Evolutionary conservation across 2,113 vertebrate genomes (phyloP).

Genomic region (Illadopsis cleaveri): DNA sequence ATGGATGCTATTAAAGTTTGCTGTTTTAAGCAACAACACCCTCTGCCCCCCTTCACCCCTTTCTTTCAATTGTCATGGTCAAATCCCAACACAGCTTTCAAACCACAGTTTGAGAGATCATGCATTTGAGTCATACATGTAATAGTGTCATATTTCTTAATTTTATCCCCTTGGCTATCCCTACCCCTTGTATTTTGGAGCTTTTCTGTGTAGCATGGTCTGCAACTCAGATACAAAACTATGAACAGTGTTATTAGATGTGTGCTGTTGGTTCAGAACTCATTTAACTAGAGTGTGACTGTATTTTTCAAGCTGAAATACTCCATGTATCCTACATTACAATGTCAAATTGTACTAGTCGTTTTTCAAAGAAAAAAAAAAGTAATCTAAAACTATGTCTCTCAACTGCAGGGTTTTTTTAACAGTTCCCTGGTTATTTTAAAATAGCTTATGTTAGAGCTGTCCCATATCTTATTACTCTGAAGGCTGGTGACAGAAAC

Average conservation of each 20-base stretch:
- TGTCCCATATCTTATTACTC: background rate
- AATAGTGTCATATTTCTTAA: conserved; percentile 57
- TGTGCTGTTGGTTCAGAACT: background rate
- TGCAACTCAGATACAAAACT: background rate
- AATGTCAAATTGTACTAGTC: conserved; percentile 11
- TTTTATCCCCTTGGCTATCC: background rate
- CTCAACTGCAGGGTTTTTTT: conserved; percentile 13
- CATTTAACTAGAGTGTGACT: conserved; percentile 15
- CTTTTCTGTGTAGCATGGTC: conserved; percentile 33
- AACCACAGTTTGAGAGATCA: conserved; percentile 57
- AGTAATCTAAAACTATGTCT: conserved; percentile 8
- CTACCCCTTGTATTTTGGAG: conserved; percentile 9
- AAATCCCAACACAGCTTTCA: conserved; percentile 67
- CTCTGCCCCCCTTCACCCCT: background rate
- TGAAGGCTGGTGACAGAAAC: background rate
- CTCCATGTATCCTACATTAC: background rate
- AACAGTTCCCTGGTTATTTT: conserved; percentile 24
- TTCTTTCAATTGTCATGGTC: conserved; percentile 67
- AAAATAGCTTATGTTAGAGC: background rate
- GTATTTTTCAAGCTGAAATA: conserved; percentile 24
- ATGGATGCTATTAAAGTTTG: conserved; percentile 78
- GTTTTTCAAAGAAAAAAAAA: conserved; percentile 53
- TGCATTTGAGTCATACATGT: conserved; percentile 34
- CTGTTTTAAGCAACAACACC: conserved; percentile 69
- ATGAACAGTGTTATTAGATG: conserved; percentile 3